Percentiles rank a stretch among this genome's conserved stretches.
These are phyloP conservation scores for Leiothrix lutea DNA, from an alignment of 2,113 vertebrate genomes.

Conservation along the genomic window DNA sequence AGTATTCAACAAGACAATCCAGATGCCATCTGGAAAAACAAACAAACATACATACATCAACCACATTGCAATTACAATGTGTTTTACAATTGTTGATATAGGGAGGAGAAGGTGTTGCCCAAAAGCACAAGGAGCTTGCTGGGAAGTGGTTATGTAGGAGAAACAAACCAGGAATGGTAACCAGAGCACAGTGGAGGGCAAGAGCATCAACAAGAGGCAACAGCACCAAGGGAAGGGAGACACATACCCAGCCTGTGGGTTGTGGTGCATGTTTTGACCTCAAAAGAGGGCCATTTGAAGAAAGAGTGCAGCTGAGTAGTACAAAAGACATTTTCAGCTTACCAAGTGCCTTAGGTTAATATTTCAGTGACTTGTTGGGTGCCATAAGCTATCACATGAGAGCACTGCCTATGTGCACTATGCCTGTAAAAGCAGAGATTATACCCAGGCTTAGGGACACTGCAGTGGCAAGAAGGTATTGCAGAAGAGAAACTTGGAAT, in stretches of 20 bases:
- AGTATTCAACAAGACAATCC: neutral
- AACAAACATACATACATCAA: neutral
- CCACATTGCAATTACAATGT: neutral
- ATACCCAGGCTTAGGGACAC: neutral
- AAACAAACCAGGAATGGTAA: neutral
- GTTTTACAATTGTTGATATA: neutral
- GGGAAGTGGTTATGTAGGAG: neutral
- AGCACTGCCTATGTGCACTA: neutral
- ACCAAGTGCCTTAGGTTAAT: neutral
- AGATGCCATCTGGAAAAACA: neutral
- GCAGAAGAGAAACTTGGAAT: neutral
- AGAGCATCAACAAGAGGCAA: neutral
- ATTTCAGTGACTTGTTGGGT: neutral
- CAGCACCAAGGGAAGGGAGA: neutral
- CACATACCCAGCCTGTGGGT: too few species aligned
- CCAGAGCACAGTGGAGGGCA: neutral
- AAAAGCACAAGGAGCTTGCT: neutral
- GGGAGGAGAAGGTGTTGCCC: neutral
- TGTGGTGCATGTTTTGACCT: neutral
- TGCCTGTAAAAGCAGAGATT: neutral
- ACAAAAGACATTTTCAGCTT: neutral
- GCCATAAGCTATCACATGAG: neutral
- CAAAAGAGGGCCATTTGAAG: neutral
- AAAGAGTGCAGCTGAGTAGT: neutral
- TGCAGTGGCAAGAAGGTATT: neutral